Percentiles rank a stretch among this genome's conserved stretches.
Evolutionary conservation across 2,797 vertebrate genomes (phyloP).

Genomic region (Zenarchopterus dispar): DNA sequence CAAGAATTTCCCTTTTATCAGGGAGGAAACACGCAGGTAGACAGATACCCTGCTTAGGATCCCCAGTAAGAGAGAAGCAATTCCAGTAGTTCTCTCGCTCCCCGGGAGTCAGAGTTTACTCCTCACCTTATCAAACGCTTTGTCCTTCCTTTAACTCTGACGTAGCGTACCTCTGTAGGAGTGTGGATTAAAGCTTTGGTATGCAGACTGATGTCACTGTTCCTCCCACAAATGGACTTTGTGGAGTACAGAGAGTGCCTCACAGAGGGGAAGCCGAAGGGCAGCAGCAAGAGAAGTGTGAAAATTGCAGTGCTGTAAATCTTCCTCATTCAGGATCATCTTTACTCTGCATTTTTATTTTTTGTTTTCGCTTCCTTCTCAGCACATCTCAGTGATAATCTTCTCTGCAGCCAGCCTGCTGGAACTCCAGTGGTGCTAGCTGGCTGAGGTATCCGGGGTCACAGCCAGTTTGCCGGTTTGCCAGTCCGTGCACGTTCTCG

Average conservation of each 20-base stretch:
- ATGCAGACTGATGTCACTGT: constrained; percentile 41
- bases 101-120: constrained; percentile 37
- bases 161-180: constrained; percentile 27
- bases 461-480: constrained; percentile 46
- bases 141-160: constrained; percentile 11
- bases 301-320: not conserved
- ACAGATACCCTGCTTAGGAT: constrained; percentile 30
- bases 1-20: constrained; percentile 66
- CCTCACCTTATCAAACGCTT: constrained; percentile 16
- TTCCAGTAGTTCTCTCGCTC: constrained; percentile 35
- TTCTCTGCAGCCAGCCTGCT: constrained; percentile 10
- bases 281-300: constrained; percentile 4
- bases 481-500: constrained; percentile 54
- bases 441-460: constrained; percentile 54
- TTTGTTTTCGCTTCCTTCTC: constrained; percentile 6
- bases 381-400: constrained; percentile 20
- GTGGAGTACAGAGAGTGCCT: constrained; percentile 38
- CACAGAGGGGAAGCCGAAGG: constrained; percentile 6
- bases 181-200: constrained; percentile 49
- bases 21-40: constrained; percentile 56
- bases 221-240: constrained; percentile 46
- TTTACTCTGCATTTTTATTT: not conserved
- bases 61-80: not conserved
- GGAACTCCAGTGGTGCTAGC: constrained; percentile 12
- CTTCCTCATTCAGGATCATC: not conserved